Percentiles rank a stretch among this genome's conserved stretches.
phyloP scores from a whole-genome alignment of 1,140 invertebrate genomes.

The Sarcophaga peregrina region DNA sequence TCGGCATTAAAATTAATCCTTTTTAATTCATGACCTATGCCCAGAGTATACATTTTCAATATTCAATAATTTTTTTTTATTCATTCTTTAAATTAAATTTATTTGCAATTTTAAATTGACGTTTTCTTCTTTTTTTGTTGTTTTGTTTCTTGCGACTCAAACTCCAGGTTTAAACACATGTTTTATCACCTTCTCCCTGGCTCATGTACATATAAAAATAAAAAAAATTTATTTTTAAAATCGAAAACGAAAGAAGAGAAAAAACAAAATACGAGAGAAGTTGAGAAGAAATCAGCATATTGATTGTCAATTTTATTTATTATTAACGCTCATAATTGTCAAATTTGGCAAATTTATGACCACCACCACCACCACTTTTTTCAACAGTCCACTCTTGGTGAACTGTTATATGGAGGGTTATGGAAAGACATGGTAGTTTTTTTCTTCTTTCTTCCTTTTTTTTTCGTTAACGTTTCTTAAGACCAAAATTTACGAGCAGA shows the following conservation, averaged over 20 bases:
- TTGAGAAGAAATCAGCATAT: conserved; percentile 55
- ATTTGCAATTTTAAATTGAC: too few species aligned
- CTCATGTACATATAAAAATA: background rate
- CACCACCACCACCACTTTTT: background rate
- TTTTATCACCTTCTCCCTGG: background rate
- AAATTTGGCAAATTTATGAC: conserved; percentile 65
- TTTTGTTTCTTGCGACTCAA: background rate
- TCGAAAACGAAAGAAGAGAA: too few species aligned
- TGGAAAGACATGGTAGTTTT: background rate
- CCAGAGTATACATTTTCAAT: background rate
- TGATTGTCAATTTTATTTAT: conserved; percentile 67
- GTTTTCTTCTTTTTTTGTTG: too few species aligned
- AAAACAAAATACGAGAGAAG: too few species aligned
- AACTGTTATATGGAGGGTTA: background rate
- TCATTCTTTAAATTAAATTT: too few species aligned
- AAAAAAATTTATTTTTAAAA: background rate
- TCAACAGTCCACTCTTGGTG: too few species aligned
- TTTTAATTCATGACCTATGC: conserved; percentile 13
- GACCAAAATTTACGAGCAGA: conserved; percentile 33
- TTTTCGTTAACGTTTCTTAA: background rate
- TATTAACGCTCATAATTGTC: conserved; percentile 66
- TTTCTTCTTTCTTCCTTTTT: too few species aligned
- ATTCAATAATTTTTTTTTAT: too few species aligned
- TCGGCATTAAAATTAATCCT: background rate
- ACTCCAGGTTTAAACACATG: background rate